These are phyloP conservation scores for Altica lythri DNA, from an alignment of 2,888 invertebrate genomes.

Conservation along the genomic window DNA sequence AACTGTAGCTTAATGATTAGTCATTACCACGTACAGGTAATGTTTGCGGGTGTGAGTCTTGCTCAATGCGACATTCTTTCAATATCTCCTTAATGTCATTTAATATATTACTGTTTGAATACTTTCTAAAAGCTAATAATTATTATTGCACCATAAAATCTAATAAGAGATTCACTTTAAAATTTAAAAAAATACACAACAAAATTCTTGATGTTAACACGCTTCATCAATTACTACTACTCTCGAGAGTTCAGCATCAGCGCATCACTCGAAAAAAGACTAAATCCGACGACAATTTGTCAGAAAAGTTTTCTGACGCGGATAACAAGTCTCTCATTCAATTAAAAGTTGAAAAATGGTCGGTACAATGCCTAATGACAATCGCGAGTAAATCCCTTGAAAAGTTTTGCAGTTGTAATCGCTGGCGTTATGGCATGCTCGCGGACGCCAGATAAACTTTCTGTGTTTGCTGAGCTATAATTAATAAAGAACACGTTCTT, in stretches of 20 bases:
- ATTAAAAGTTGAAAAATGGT: slow-evolving; percentile 8
- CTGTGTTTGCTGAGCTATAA: background rate
- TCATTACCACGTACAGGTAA: too few relatives aligned
- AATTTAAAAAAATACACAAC: too few relatives aligned
- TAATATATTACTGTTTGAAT: too few relatives aligned
- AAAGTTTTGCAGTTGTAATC: slow-evolving; percentile 3
- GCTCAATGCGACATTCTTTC: too few relatives aligned
- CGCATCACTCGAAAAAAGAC: background rate
- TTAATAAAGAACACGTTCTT: background rate
- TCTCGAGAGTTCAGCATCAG: background rate
- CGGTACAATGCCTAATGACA: slow-evolving; percentile 6
- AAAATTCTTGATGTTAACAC: background rate
- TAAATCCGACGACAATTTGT: slow-evolving; percentile 4
- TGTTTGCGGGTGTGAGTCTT: too few relatives aligned
- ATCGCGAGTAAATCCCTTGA: background rate
- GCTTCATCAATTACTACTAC: background rate
- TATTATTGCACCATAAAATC: too few relatives aligned
- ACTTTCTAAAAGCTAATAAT: too few relatives aligned
- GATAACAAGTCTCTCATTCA: slow-evolving; percentile 4
- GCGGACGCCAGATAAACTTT: background rate
- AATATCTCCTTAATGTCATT: too few relatives aligned
- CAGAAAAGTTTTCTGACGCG: background rate
- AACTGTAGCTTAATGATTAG: too few relatives aligned
- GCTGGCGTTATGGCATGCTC: background rate
- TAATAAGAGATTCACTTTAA: too few relatives aligned